These are phyloP conservation scores for Tenthredo mesomela DNA, from an alignment of 2,888 invertebrate species.

Conservation along the genomic window DNA sequence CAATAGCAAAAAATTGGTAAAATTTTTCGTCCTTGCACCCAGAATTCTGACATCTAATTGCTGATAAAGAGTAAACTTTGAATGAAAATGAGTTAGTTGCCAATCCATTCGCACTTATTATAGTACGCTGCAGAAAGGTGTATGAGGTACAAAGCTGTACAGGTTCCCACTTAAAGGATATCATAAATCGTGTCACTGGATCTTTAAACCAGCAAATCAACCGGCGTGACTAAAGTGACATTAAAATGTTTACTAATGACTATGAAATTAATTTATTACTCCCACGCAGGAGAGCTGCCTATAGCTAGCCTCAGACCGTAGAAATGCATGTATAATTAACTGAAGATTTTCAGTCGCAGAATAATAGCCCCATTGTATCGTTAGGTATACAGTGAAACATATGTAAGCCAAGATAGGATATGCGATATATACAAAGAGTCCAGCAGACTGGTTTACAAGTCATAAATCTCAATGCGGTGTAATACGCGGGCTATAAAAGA, in stretches of 20 bases:
- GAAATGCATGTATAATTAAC: not conserved
- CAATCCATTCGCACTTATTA: not conserved
- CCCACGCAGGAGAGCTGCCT: slow-evolving; percentile 13
- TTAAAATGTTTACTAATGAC: slow-evolving; percentile 29
- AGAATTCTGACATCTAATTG: not conserved
- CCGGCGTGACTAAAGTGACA: slow-evolving; percentile 38
- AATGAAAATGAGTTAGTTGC: not conserved
- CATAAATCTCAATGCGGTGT: slow-evolving; percentile 12
- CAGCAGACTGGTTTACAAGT: slow-evolving; percentile 31
- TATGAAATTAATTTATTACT: slow-evolving; percentile 34
- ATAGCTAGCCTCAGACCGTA: not conserved
- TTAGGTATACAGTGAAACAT: slow-evolving; percentile 6
- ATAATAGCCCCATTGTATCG: slow-evolving; percentile 36
- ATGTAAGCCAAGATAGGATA: slow-evolving; percentile 1
- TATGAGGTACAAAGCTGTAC: not conserved
- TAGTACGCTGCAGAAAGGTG: not conserved
- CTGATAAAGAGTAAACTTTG: not conserved
- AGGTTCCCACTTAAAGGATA: not conserved
- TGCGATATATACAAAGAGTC: not conserved
- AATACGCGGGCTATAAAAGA: not conserved
- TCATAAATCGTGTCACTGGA: slow-evolving; percentile 26
- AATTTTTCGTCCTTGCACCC: not conserved
- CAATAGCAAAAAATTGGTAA: not conserved
- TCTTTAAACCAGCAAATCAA: slow-evolving; percentile 40
- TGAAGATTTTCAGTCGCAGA: slow-evolving; percentile 1